These are phyloP conservation scores for Orussus abietinus DNA, from an alignment of 1,140 invertebrate genomes.

Conservation along the genomic window DNA sequence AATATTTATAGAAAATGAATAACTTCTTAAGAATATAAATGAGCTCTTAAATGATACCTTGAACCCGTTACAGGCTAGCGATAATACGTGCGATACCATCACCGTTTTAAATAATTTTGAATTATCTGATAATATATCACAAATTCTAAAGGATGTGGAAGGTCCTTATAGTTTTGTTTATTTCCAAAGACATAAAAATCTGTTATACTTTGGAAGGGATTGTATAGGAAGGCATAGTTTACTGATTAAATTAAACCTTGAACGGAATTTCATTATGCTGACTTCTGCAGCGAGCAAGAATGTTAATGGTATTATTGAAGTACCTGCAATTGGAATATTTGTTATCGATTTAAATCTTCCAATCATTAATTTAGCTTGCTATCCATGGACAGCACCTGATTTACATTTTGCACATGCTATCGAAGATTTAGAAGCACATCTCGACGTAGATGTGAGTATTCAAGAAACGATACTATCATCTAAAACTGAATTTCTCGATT, in stretches of 20 bases:
- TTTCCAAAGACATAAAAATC: constrained; percentile 60
- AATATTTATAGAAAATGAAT: not conserved
- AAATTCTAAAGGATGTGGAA: constrained; percentile 57
- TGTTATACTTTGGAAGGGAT: constrained; percentile 83
- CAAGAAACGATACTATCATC: constrained; percentile 32
- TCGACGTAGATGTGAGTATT: constrained; percentile 38
- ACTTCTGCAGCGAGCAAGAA: constrained; percentile 60
- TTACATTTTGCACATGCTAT: constrained; percentile 36
- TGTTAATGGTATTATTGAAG: constrained; percentile 60
- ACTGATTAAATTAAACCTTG: constrained; percentile 59
- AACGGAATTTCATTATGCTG: constrained; percentile 48
- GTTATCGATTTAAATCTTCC: constrained; percentile 55
- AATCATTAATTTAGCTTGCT: constrained; percentile 42
- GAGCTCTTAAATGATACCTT: not conserved
- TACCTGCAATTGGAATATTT: constrained; percentile 73
- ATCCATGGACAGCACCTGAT: constrained; percentile 44
- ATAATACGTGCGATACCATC: constrained; percentile 45
- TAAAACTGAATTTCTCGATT: constrained; percentile 13
- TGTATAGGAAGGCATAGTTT: constrained; percentile 80
- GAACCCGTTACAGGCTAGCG: constrained; percentile 30
- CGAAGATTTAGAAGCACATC: constrained; percentile 36
- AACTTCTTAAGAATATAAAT: constrained; percentile 6
- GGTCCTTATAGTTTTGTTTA: constrained; percentile 86
- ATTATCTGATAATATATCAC: constrained; percentile 43
- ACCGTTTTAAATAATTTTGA: constrained; percentile 40